Percentiles rank a stretch among this genome's conserved stretches.
Conservation (phyloP, 2,113 vertebrate species). For the Caretta caretta region DNA sequence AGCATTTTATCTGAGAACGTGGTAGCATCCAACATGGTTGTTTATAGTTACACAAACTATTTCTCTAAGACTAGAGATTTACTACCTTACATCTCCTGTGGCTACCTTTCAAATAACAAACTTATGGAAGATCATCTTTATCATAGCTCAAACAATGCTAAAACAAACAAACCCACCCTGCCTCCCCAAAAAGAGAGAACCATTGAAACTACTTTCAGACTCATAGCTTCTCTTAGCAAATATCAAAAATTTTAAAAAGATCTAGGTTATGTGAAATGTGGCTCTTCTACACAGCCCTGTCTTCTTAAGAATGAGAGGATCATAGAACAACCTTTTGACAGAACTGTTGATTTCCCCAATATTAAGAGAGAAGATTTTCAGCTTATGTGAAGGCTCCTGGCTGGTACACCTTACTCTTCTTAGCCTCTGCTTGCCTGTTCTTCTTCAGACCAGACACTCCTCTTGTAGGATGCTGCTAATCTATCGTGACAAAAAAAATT, state of each 20-base stretch:
- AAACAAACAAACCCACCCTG: background rate
- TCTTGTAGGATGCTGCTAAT: conserved; percentile 59
- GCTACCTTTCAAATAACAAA: background rate
- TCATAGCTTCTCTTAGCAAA: background rate
- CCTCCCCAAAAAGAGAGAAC: background rate
- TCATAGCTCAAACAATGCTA: background rate
- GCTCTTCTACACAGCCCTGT: background rate
- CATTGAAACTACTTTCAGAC: background rate
- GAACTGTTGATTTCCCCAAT: conserved; percentile 50
- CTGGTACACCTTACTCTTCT: conserved; percentile 21
- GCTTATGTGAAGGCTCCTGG: conserved; percentile 49
- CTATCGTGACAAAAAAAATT: conserved; percentile 59
- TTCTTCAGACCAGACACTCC: background rate
- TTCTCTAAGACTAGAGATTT: background rate
- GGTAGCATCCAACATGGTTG: background rate
- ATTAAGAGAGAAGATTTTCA: conserved; percentile 43
- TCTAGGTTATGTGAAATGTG: background rate
- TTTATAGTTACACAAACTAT: background rate
- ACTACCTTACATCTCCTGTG: background rate
- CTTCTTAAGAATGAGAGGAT: conserved; percentile 45
- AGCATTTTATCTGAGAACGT: background rate
- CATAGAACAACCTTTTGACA: background rate
- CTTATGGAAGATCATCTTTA: background rate
- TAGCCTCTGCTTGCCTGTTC: background rate
- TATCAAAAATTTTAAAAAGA: background rate